phyloP scores from a whole-genome alignment of 2,888 invertebrate genomes.

The Scaeva pyrastri region DNA sequence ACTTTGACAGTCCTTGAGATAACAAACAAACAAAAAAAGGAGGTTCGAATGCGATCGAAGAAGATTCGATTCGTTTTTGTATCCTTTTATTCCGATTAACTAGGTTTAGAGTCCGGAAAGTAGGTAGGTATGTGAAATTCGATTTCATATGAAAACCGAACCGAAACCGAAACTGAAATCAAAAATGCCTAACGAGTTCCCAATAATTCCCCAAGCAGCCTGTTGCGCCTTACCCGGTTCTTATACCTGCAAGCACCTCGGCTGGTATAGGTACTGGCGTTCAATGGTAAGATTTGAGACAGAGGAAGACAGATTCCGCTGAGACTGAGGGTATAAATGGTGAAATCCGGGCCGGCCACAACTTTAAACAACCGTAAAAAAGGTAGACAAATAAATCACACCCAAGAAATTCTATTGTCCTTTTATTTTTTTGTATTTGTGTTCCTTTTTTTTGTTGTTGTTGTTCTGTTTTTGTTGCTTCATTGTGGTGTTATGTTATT shows the following conservation, averaged over 20 bases:
- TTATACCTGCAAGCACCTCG: constrained; percentile 13
- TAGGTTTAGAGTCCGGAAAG: constrained; percentile 16
- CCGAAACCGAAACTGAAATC: constrained; percentile 54
- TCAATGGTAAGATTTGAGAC: background rate
- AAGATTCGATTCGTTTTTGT: constrained; percentile 39
- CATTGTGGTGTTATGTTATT: constrained; percentile 70
- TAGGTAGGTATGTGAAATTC: constrained; percentile 30
- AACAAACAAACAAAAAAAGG: constrained; percentile 10
- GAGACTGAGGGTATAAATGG: constrained; percentile 22
- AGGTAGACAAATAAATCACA: constrained; percentile 76
- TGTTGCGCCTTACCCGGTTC: constrained; percentile 6
- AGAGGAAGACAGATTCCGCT: constrained; percentile 2
- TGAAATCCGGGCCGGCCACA: constrained; percentile 51
- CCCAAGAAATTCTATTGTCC: constrained; percentile 75
- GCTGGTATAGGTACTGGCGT: background rate
- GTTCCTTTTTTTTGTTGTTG: background rate
- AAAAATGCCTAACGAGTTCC: constrained; percentile 75
- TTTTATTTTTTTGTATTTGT: constrained; percentile 35
- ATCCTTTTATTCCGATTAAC: constrained; percentile 54
- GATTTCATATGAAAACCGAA: constrained; percentile 68
- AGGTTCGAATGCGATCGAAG: constrained; percentile 12
- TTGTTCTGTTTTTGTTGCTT: constrained; percentile 23
- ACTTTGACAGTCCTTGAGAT: constrained; percentile 61
- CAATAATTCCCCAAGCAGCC: constrained; percentile 62
- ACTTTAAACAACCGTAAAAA: constrained; percentile 71